These are phyloP conservation scores for Motacilla tschutschensis DNA, from an alignment of 2,113 vertebrate genomes.

Conservation along the genomic window DNA sequence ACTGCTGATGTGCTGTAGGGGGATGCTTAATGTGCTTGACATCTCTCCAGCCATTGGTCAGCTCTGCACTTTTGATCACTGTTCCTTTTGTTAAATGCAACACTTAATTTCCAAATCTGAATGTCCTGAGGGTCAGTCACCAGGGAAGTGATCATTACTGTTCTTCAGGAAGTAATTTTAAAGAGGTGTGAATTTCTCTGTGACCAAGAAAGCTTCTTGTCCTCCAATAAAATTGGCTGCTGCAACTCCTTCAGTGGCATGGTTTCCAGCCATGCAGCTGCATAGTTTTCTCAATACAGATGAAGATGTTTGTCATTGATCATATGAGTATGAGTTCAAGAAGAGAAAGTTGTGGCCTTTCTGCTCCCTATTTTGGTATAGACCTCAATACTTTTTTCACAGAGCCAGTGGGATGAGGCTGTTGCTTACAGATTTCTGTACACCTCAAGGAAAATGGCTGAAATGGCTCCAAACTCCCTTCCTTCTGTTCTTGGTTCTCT, in stretches of 20 bases:
- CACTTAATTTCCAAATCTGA: slow-evolving; percentile 14
- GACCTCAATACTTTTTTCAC: neutral
- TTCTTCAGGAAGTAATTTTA: neutral
- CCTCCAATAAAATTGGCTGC: neutral
- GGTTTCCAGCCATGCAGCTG: neutral
- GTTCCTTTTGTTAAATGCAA: neutral
- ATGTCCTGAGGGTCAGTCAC: neutral
- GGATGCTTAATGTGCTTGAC: neutral
- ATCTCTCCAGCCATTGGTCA: neutral
- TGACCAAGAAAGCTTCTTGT: neutral
- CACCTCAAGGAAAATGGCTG: neutral
- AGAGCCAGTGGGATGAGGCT: neutral
- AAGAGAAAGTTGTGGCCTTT: neutral
- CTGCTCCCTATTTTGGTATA: neutral
- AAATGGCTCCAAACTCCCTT: neutral
- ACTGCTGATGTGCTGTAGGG: neutral
- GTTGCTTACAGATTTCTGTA: neutral
- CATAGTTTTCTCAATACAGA: neutral
- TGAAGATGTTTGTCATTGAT: neutral
- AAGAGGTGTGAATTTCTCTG: neutral
- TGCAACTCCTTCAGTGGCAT: neutral
- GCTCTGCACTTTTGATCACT: neutral
- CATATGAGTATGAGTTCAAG: fast-evolving
- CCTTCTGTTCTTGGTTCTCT: neutral
- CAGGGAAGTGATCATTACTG: neutral